Evolutionary conservation across 2,113 vertebrate species (phyloP).

Genomic region (Coracopsis vasa): DNA sequence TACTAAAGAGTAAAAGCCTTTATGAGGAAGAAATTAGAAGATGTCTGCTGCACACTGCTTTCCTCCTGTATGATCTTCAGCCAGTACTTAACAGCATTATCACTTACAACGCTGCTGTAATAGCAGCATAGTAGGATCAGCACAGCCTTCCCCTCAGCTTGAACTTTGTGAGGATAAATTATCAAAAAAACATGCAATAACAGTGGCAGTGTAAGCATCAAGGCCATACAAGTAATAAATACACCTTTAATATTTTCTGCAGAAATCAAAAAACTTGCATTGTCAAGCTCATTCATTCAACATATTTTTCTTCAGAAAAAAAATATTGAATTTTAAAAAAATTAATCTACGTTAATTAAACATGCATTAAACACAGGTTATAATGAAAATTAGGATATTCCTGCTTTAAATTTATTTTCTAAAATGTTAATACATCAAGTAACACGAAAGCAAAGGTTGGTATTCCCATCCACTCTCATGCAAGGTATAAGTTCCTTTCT

Average conservation of each 20-base stretch:
- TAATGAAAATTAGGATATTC: not conserved
- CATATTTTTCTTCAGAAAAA: not conserved
- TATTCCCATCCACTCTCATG: not conserved
- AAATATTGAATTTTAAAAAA: not conserved
- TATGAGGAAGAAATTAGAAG: not conserved
- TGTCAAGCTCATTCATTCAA: not conserved
- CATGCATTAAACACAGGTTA: not conserved
- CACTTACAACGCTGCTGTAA: accelerated
- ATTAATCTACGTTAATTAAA: not conserved
- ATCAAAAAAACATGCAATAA: not conserved
- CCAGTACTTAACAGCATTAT: not conserved
- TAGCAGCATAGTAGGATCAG: accelerated
- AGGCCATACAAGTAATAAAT: not conserved
- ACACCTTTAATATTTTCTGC: not conserved
- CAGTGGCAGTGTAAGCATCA: not conserved
- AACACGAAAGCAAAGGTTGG: not conserved
- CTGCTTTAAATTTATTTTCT: not conserved
- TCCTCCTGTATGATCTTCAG: not conserved
- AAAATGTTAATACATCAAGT: not conserved
- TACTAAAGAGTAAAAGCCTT: not conserved
- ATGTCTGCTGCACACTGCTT: not conserved
- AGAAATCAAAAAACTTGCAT: not conserved
- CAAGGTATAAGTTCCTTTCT: not conserved
- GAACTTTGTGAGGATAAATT: not conserved
- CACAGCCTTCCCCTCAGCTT: not conserved